These are phyloP conservation scores for Schizaphis graminum DNA, from an alignment of 2,888 invertebrate species.

Conservation along the genomic window DNA sequence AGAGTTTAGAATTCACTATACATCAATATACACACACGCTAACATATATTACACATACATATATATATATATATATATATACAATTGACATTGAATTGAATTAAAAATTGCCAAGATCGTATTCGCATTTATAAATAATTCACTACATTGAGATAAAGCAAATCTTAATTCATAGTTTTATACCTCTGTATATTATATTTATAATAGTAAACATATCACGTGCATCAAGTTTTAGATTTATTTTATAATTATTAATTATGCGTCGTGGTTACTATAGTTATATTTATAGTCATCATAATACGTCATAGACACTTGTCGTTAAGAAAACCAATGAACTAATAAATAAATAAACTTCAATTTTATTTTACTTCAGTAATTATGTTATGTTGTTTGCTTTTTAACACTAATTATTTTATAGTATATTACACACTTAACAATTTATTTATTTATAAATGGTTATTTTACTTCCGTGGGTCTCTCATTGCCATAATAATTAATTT, in stretches of 20 bases:
- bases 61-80: neutral
- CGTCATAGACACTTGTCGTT: neutral
- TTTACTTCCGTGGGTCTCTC: too few relatives aligned
- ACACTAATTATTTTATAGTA: neutral
- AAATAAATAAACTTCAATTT: too few relatives aligned
- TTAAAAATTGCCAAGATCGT: neutral
- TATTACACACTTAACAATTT: neutral
- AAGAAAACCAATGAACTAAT: neutral
- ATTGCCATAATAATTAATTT: neutral
- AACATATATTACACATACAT: too few relatives aligned
- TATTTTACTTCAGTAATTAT: neutral
- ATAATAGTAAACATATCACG: neutral
- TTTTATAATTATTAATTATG: neutral
- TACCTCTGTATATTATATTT: neutral
- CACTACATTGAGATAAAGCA: neutral
- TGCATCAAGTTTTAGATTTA: neutral
- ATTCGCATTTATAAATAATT: constrained; percentile 13
- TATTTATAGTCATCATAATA: neutral
- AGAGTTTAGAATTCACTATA: neutral
- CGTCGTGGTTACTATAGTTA: neutral
- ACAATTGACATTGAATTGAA: neutral
- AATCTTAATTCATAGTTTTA: neutral
- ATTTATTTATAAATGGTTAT: neutral
- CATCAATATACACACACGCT: neutral
- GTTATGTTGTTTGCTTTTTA: neutral